Evolutionary conservation across 2,113 vertebrate species (phyloP), one percentile per base, ranked within the genome.

Genomic region (Urocynchramus pylzowi): DNA sequence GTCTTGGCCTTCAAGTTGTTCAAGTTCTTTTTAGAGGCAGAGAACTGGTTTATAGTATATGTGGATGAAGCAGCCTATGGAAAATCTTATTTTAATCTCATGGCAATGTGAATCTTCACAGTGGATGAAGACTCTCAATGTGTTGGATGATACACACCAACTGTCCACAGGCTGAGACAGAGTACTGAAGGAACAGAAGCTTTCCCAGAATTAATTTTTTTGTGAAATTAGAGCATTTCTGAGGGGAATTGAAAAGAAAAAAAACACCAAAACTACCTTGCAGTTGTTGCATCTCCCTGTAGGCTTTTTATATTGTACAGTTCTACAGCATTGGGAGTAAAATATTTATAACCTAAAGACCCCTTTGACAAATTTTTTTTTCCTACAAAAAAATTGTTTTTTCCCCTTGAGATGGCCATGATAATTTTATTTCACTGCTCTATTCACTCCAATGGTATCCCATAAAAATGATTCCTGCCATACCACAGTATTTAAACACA

Each of bases 381-480:
- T 21, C n/a, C 14, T 22, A 4, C 33, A 33, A 71, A 70, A 70
- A 47, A 22, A 2, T 18, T 0, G 0, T 31, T 45, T 59, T 47
- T 35, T 73, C 76, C 45, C 65, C 14, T 83, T 41, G 31, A 75
- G 49, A 20, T 45, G 49, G 7, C 26, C 53, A 12, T 11, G 16
- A 60, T 59, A 53, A 80, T 20, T 61, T 70, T 30, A 41, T 52
- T 87, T 89, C 41, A 56, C 22, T 69, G 53, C 24, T 68, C 65
- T 5, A 10, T 42, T 80, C 9, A 8, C 14, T 61, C 56, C 73
- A 82, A 4, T 21, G 35, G 14, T 20, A 67, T 26, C 56, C 91
- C 50, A 89, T 60, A 60, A 82, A 92, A 95, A 70, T 52, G 4
- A 45, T 20, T 52, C 42, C 77, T 64, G 26, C 64, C 30, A 78